These are phyloP conservation scores for Limnephilus auricula DNA, from an alignment of 2,888 invertebrate genomes.

Conservation along the genomic window DNA sequence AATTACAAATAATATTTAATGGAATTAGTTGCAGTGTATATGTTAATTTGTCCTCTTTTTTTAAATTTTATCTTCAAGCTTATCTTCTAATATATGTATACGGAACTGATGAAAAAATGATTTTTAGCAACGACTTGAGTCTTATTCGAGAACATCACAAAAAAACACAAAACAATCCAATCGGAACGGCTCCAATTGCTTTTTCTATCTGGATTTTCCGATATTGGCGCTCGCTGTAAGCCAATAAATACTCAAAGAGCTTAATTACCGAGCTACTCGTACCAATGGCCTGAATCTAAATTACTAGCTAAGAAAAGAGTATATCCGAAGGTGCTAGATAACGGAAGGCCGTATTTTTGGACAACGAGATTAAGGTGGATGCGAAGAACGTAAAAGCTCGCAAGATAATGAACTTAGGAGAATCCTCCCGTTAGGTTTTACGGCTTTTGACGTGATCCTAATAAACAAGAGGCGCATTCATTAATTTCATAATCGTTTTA, in stretches of 20 bases:
- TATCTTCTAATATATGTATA: background rate
- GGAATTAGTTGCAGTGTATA: no score
- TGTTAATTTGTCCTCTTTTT: no score
- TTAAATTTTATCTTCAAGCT: no score
- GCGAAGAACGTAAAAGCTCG: slow-evolving; percentile 62
- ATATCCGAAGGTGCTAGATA: slow-evolving; percentile 58
- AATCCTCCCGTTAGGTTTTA: slow-evolving; percentile 62
- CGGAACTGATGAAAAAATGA: background rate
- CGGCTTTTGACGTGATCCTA: slow-evolving; percentile 61
- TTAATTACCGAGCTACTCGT: slow-evolving; percentile 60
- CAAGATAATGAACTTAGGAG: slow-evolving; percentile 65
- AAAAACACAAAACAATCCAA: slow-evolving; percentile 49
- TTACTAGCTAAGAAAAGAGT: slow-evolving; percentile 65
- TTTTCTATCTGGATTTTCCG: slow-evolving; percentile 54
- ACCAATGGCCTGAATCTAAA: slow-evolving; percentile 65
- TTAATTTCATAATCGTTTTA: slow-evolving; percentile 28
- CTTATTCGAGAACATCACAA: slow-evolving; percentile 7
- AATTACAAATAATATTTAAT: no score
- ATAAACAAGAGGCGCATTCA: slow-evolving; percentile 50
- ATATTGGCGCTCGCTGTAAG: slow-evolving; percentile 60
- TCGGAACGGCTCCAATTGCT: slow-evolving; percentile 49
- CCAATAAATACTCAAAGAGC: slow-evolving; percentile 66
- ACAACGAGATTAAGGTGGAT: slow-evolving; percentile 66
- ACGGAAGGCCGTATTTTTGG: slow-evolving; percentile 65
- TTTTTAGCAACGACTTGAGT: background rate